These are phyloP conservation scores for Suillia variegata DNA, from an alignment of 2,888 invertebrate genomes.

Conservation along the genomic window DNA sequence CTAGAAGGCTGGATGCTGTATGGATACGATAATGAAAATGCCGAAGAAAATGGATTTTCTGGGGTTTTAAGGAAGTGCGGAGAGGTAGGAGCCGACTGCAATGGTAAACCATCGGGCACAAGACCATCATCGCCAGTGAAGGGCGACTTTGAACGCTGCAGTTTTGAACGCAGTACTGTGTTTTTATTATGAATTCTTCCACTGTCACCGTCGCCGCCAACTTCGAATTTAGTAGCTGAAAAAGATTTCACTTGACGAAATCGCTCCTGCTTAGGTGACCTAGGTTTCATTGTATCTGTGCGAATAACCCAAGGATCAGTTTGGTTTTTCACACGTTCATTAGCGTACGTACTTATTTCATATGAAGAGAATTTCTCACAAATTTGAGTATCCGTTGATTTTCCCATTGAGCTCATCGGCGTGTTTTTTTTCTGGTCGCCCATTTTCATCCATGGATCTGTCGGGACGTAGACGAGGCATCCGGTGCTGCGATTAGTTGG, in stretches of 20 bases:
- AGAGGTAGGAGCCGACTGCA: constrained; percentile 51
- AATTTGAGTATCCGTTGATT: background rate
- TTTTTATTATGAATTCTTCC: constrained; percentile 20
- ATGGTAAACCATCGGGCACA: constrained; percentile 22
- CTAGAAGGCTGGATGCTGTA: constrained; percentile 26
- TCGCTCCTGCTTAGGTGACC: constrained; percentile 34
- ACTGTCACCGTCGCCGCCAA: constrained; percentile 17
- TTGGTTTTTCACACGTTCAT: background rate
- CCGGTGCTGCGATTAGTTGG: constrained; percentile 52
- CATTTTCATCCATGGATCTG: constrained; percentile 60
- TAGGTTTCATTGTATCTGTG: constrained; percentile 14
- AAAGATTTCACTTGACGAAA: constrained; percentile 46
- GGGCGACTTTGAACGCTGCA: constrained; percentile 41
- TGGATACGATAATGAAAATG: constrained; percentile 28
- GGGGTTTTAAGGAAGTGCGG: constrained; percentile 41
- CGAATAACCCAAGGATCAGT: constrained; percentile 55
- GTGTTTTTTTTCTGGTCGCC: constrained; percentile 31
- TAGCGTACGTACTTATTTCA: too few species aligned
- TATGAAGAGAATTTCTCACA: too few species aligned
- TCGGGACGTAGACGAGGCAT: constrained; percentile 54
- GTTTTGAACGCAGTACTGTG: constrained; percentile 39
- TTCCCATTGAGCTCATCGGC: background rate
- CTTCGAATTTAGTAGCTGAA: constrained; percentile 42
- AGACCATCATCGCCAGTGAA: constrained; percentile 34
- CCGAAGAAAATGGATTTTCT: constrained; percentile 37